Conservation (phyloP, 2,888 invertebrate species). For the Monoplex corrugatus region DNA sequence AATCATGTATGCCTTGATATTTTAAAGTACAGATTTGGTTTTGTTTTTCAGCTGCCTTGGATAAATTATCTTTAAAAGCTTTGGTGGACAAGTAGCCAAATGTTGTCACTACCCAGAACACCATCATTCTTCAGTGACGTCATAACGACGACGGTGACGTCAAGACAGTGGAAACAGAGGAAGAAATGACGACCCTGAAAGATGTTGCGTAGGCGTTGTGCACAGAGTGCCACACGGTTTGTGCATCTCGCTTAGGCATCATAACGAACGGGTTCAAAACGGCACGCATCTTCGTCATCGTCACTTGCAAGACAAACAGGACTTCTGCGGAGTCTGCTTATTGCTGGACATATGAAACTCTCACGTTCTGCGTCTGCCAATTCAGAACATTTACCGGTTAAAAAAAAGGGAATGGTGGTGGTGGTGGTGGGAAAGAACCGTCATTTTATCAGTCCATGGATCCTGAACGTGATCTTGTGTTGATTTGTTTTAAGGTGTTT, state of each 20-base stretch:
- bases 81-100: neutral
- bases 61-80: neutral
- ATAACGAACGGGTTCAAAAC: neutral
- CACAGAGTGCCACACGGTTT: neutral
- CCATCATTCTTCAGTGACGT: neutral
- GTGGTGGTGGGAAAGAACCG: too few relatives aligned
- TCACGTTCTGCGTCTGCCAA: too few relatives aligned
- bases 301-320: too few relatives aligned
- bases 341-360: too few relatives aligned
- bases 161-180: neutral
- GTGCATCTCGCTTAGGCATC: conserved; percentile 23
- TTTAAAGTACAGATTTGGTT: neutral
- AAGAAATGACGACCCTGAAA: conserved; percentile 2
- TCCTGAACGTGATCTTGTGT: too few relatives aligned
- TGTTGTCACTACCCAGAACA: neutral
- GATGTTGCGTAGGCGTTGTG: conserved; percentile 28
- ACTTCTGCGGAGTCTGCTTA: too few relatives aligned
- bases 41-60: neutral
- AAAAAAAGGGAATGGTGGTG: too few relatives aligned
- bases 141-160: neutral
- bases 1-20: neutral
- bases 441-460: too few relatives aligned
- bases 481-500: too few relatives aligned
- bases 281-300: too few relatives aligned
- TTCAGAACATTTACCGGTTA: too few relatives aligned